A percentile compares a stretch with the other conserved stretches of the same genome.
Evolutionary conservation across 1,140 invertebrate genomes (phyloP).

Genomic region (Akabosia matsudoensis): DNA sequence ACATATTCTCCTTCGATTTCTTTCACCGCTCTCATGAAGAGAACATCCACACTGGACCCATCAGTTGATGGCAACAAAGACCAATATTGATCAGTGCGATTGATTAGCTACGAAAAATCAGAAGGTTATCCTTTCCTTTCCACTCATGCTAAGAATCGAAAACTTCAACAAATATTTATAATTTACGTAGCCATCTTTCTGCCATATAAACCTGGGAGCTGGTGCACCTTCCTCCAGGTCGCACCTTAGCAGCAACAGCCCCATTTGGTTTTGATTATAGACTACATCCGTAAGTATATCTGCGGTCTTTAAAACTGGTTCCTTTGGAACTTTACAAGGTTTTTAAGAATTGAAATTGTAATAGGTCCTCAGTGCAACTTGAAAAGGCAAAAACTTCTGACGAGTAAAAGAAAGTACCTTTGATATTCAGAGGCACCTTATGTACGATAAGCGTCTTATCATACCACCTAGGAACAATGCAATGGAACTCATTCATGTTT

Average conservation of each 20-base stretch:
- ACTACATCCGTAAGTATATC: background rate
- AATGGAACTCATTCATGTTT: background rate
- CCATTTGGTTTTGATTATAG: background rate
- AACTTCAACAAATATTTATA: no score
- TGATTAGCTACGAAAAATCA: background rate
- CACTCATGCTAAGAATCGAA: background rate
- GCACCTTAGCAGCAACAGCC: background rate
- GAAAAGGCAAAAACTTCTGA: no score
- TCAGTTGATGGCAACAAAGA: background rate
- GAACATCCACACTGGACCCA: background rate
- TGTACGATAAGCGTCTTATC: background rate
- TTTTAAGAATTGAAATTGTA: background rate
- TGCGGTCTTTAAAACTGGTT: background rate
- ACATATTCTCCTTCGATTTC: conserved; percentile 8
- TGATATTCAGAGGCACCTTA: background rate
- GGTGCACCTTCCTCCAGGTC: background rate
- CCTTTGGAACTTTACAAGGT: background rate
- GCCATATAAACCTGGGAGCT: background rate
- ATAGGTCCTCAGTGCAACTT: no score
- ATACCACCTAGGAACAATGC: background rate
- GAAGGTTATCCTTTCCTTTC: background rate
- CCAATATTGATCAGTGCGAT: background rate
- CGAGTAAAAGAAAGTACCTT: background rate
- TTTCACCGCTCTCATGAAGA: background rate
- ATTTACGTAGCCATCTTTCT: conserved; percentile 4